A percentile compares a stretch with the other conserved stretches of the same genome.
Evolutionary conservation across 2,113 vertebrate genomes (phyloP).

Genomic region (Sinosuthora webbiana): DNA sequence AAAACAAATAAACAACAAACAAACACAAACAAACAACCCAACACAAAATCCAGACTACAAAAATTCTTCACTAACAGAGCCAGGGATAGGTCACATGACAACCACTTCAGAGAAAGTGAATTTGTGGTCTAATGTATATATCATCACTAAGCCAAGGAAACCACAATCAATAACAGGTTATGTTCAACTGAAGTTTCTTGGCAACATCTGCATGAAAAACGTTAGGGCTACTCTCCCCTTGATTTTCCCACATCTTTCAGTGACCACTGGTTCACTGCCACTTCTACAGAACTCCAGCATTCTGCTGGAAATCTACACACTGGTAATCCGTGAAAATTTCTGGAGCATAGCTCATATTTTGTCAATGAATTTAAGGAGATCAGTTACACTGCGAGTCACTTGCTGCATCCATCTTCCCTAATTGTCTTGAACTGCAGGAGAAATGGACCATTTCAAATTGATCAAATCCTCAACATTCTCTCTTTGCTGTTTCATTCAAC

Average conservation of each 20-base stretch:
- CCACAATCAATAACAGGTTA: neutral
- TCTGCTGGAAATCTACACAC: neutral
- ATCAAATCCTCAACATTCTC: neutral
- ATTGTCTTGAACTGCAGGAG: neutral
- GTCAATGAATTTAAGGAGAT: neutral
- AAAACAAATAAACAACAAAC: neutral
- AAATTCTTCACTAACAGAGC: neutral
- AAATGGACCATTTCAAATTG: slow-evolving; percentile 4
- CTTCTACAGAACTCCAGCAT: neutral
- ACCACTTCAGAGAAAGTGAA: neutral
- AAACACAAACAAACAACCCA: neutral
- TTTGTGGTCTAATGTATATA: neutral
- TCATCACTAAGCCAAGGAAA: neutral
- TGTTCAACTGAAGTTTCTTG: neutral
- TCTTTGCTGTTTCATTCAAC: neutral
- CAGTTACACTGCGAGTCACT: neutral
- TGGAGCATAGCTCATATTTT: fast-evolving
- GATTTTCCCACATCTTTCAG: neutral
- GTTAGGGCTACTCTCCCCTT: neutral
- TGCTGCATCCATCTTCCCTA: neutral
- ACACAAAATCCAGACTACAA: neutral
- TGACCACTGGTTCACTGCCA: neutral
- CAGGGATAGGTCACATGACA: neutral
- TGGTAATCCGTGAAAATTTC: neutral
- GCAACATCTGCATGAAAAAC: neutral